Conservation (phyloP, 2,797 vertebrate genomes). For the Sebastes aleutianus region DNA sequence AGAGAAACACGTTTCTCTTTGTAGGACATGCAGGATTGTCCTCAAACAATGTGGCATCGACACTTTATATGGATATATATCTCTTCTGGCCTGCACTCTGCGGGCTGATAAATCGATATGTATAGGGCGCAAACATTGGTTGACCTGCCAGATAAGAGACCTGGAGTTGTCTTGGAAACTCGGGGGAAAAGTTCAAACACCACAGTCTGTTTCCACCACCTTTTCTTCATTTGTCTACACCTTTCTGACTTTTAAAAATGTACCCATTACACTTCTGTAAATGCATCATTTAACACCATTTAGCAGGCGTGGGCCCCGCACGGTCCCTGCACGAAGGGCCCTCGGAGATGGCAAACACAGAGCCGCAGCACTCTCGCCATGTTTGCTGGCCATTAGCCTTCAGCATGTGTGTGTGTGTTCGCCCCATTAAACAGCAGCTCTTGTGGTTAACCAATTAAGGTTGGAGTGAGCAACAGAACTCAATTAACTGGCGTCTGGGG, state of each 20-base stretch:
- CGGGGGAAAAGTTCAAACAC: constrained; percentile 45
- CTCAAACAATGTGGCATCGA: constrained; percentile 69
- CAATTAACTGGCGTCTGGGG: constrained; percentile 82
- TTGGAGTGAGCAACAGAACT: constrained; percentile 89
- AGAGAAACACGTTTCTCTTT: background rate
- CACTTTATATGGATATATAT: constrained; percentile 51
- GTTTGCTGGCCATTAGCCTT: constrained; percentile 87
- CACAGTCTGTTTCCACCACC: constrained; percentile 14
- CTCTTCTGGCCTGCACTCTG: constrained; percentile 65
- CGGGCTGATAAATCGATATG: constrained; percentile 82
- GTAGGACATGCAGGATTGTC: background rate
- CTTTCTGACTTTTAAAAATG: constrained; percentile 69
- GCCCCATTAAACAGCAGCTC: constrained; percentile 92
- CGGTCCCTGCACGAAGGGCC: constrained; percentile 23
- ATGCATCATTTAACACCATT: constrained; percentile 88
- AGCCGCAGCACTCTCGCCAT: constrained; percentile 65
- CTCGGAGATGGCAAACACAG: constrained; percentile 56
- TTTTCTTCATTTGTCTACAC: constrained; percentile 1
- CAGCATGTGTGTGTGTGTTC: constrained; percentile 82
- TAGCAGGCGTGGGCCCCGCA: constrained; percentile 47
- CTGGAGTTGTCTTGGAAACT: constrained; percentile 72
- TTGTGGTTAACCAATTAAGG: constrained; percentile 92
- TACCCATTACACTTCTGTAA: constrained; percentile 77
- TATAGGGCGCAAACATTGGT: constrained; percentile 69
- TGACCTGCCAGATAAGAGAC: constrained; percentile 83